These are phyloP conservation scores for Lanius ludovicianus DNA, from an alignment of 2,113 vertebrate genomes.

Conservation along the genomic window DNA sequence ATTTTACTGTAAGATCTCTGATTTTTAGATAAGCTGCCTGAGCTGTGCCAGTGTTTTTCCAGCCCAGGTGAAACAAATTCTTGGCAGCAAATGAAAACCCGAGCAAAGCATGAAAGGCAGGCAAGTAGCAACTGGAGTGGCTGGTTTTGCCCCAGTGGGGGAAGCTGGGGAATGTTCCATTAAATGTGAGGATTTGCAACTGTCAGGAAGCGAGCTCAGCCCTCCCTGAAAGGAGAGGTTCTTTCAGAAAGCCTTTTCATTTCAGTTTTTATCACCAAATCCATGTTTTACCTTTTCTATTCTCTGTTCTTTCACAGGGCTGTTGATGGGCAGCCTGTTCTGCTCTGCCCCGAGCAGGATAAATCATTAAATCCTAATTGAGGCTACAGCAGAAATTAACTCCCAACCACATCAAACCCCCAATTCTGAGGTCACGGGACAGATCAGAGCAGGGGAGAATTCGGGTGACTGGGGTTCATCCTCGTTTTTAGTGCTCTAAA, in stretches of 20 bases:
- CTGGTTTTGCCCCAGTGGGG: background rate
- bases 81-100: slow-evolving; percentile 41
- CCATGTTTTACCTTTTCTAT: background rate
- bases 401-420: background rate
- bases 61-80: background rate
- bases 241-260: background rate
- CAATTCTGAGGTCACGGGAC: background rate
- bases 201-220: background rate
- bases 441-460: background rate
- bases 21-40: background rate
- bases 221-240: background rate
- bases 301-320: background rate
- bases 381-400: background rate
- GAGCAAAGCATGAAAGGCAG: background rate
- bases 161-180: background rate
- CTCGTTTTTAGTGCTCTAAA: background rate
- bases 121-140: slow-evolving; percentile 32
- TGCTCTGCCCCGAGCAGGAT: background rate
- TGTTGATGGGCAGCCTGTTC: background rate
- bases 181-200: background rate
- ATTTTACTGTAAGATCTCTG: background rate
- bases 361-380: background rate
- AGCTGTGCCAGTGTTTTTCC: background rate
- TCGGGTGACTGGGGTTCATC: background rate
- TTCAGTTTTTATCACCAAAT: background rate